Evolutionary conservation across 2,113 vertebrate species (phyloP), one percentile per base, ranked within the genome.

Genomic region (Ploceus nigricollis): DNA sequence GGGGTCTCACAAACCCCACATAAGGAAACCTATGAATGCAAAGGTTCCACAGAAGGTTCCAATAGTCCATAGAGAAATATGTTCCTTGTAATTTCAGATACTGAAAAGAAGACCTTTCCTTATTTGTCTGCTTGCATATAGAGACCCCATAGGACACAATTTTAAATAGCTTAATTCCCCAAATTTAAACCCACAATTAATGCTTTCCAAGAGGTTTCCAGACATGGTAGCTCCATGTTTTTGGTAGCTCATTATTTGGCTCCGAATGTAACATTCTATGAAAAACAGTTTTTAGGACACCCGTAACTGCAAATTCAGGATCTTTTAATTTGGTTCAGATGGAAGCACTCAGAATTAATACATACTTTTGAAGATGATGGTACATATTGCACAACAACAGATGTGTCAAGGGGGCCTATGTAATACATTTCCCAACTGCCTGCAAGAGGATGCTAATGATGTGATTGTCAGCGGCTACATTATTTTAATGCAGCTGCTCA

Each of bases 261-360:
- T 90, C 21, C 21, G 76, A 72, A 82, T 47, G 35, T 19, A 72
- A 21, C 13, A 22, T 42, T 65, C 50, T 57, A 42, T 60, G 33
- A 77, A 85, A 87, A 42, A 54, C 5, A 54, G 40, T 72, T 83
- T 81, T 82, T 39, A 64, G 30, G 40, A 47, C 31, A 78, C 18
- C 7, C 4, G 0, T 68, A 93, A 65, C 63, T 93, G 82, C 31
- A 93, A 88, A 73, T 90, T 85, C 42, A 50, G 24, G 15, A 16
- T 70, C 9, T 88, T 80, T 73, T 82, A 93, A 82, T 86, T 82
- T 63, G 13, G 16, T 80, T 94, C 94, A 95, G 60, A 94, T 81
- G 35, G 86, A 92, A 39, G 6, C 27, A 90, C 28, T 89, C 56
- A 89, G 70, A 91, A 65, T 63, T 44, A 94, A 65, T 73, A 86